These are phyloP conservation scores for Arenaria interpres DNA, from an alignment of 2,113 vertebrate species.

Conservation along the genomic window DNA sequence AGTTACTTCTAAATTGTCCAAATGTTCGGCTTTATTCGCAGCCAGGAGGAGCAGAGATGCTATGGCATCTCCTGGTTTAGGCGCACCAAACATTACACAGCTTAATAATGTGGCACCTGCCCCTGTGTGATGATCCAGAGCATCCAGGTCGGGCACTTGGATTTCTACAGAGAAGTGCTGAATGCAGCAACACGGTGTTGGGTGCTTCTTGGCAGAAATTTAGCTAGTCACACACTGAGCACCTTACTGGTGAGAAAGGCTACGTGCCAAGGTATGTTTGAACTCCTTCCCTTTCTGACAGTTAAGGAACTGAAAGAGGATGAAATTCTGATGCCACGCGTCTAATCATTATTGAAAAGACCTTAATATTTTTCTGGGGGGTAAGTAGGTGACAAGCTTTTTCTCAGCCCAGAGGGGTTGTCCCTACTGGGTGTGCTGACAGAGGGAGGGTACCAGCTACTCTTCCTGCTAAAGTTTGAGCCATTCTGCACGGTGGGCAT, in stretches of 20 bases:
- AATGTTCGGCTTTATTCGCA: neutral
- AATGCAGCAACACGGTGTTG: fast-evolving
- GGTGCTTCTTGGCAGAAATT: neutral
- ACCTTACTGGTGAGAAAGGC: neutral
- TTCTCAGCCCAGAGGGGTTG: neutral
- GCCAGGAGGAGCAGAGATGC: neutral
- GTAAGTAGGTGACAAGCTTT: neutral
- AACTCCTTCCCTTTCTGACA: neutral
- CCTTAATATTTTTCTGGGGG: neutral
- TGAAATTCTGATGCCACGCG: neutral
- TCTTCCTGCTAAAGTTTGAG: neutral
- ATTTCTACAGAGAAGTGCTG: neutral
- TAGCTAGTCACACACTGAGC: neutral
- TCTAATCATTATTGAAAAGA: neutral
- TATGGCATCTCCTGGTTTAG: neutral
- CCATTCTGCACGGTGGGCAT: neutral
- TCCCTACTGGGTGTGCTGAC: fast-evolving
- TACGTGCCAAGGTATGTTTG: neutral
- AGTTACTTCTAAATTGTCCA: neutral
- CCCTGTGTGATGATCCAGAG: neutral
- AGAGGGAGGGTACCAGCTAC: neutral
- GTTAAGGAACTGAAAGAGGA: neutral
- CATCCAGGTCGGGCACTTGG: neutral
- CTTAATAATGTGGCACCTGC: neutral
- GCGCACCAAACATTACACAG: fast-evolving